Evolutionary conservation across 1,140 invertebrate genomes (phyloP).

Genomic region (Ditylenchus dipsaci): DNA sequence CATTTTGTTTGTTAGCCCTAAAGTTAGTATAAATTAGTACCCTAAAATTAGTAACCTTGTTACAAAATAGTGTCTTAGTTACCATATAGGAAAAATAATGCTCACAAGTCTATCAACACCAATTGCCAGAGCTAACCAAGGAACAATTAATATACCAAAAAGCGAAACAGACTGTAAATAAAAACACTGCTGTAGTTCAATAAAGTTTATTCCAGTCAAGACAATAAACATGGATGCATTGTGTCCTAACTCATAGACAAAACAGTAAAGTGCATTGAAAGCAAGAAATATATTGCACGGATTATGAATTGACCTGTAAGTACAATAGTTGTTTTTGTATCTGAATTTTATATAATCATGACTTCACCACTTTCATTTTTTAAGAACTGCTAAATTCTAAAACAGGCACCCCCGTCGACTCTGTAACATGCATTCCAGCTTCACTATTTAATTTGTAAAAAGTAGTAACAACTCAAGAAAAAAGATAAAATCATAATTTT

Average conservation of each 20-base stretch:
- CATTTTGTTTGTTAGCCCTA: no score
- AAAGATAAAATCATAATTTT: no score
- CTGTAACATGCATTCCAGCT: no score
- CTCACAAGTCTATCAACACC: background rate
- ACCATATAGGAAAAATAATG: background rate
- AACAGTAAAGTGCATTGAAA: background rate
- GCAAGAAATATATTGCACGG: background rate
- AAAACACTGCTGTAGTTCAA: background rate
- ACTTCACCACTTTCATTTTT: no score
- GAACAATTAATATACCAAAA: background rate
- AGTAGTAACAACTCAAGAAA: no score
- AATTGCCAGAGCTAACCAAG: background rate
- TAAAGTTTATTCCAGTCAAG: constrained; percentile 1
- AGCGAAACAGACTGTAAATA: background rate
- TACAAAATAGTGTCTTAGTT: background rate
- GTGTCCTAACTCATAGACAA: background rate
- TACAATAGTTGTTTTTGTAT: no score
- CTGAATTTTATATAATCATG: no score
- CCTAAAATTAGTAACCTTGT: no score
- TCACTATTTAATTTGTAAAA: no score
- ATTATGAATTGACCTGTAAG: background rate
- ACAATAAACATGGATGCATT: background rate
- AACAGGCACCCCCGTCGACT: no score
- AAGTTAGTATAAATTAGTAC: no score
- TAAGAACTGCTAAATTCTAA: no score